Evolutionary conservation across 1,140 invertebrate genomes (phyloP), one percentile per base, ranked within the genome.

Genomic region (Aphaenogaster rudis): DNA sequence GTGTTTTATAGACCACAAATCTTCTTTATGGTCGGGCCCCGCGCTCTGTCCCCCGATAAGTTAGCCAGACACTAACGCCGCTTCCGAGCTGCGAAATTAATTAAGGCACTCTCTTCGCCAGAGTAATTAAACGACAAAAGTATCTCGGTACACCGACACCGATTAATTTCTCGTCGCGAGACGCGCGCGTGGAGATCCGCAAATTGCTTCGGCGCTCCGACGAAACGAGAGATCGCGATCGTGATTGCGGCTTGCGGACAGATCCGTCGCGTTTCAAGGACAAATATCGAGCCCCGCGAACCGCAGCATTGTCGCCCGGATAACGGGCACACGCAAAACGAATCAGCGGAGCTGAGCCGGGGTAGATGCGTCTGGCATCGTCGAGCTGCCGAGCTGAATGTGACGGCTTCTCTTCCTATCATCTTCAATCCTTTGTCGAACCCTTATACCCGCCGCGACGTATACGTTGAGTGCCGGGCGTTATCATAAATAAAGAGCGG

Each of bases 401-500:
- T 92, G 91, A 92, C 91, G 85, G 72, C 80, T 88, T 86, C 80
- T 77, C 88, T 91, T 86, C 66, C 87, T 84, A 81, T 92, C 91
- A 92, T 93, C 92, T 91, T 93, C 88, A 84, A 86, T 88, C 88
- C 93, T 93, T 94, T 94, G 92, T 93, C 92, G 90, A 89, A 90
- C 86, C 87, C 88, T 89, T 86, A 87, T 88, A 77, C 82, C 80
- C 71, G 88, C 88, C 71, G 42, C 86, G 86, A 86, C 82, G 82
- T 79, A 69, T 69, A 92, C 93, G 93, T 91, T 92, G 92, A 93
- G 88, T 91, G 88, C 90, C 89, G 84, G 91, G 92, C 92, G 92
- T 94, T 93, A 94, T 94, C 92, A 94, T 94, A 94, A 94, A 94
- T 94, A 94, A 94, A 94, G 93, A 94, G 91, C 93, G 90, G 92